Percentiles rank a stretch among this genome's conserved stretches.
Conservation (phyloP, 2,113 vertebrate genomes). For the Tupaia chinensis region DNA sequence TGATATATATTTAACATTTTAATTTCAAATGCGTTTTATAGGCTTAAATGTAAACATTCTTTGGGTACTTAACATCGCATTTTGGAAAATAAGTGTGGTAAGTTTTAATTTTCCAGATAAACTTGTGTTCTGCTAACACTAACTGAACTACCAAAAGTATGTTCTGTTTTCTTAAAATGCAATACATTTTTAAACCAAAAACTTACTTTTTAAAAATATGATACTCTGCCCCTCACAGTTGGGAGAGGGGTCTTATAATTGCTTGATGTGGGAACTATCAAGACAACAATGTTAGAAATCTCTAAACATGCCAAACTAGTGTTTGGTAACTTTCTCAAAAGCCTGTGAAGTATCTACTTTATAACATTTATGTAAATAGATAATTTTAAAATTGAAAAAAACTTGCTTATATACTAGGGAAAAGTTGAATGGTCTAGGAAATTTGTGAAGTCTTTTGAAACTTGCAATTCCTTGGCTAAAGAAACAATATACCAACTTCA, state of each 20-base stretch:
- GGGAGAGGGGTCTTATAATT: not conserved
- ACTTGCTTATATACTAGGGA: not conserved
- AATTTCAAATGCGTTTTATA: conserved; percentile 45
- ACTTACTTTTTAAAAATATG: not conserved
- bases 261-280: not conserved
- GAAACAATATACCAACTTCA: conserved; percentile 16
- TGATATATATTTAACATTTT: not conserved
- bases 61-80: not conserved
- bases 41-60: conserved; percentile 32
- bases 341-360: not conserved
- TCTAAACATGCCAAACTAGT: not conserved
- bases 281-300: conserved; percentile 2
- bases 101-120: conserved; percentile 46
- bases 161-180: not conserved
- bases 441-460: conserved; percentile 50
- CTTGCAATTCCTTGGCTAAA: conserved; percentile 47
- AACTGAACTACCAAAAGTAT: not conserved
- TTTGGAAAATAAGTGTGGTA: conserved; percentile 44
- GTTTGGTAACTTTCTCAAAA: conserved; percentile 40
- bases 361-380: conserved; percentile 35
- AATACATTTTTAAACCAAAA: conserved; percentile 42
- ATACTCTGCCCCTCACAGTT: not conserved
- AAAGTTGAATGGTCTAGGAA: conserved; percentile 16
- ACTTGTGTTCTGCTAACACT: not conserved
- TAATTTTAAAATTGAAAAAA: conserved; percentile 28